phyloP scores from a whole-genome alignment of 2,113 vertebrate species.

The Anoplopoma fimbria region DNA sequence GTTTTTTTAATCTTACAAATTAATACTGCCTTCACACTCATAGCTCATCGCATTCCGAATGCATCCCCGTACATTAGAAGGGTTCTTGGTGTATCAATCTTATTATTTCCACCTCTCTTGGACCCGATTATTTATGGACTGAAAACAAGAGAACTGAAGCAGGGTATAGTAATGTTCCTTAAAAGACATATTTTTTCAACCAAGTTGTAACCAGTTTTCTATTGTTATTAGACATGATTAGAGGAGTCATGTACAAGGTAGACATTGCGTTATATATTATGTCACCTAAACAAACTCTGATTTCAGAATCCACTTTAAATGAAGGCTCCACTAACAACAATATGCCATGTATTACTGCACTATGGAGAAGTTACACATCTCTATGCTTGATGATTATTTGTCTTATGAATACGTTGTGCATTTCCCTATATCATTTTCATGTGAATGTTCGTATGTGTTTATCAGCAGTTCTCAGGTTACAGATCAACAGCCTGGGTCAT shows the following conservation, averaged over 20 bases:
- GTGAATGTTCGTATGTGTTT: background rate
- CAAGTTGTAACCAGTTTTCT: conserved; percentile 6
- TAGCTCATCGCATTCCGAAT: conserved; percentile 57
- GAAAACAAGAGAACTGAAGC: conserved; percentile 68
- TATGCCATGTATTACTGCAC: background rate
- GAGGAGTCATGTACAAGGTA: background rate
- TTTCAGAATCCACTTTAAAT: background rate
- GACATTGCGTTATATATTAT: background rate
- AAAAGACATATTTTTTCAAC: conserved; percentile 12
- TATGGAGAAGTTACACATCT: background rate
- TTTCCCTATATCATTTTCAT: background rate
- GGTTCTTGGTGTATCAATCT: conserved; percentile 60
- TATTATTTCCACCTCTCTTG: conserved; percentile 74
- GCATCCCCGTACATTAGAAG: conserved; percentile 54
- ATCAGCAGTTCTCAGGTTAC: background rate
- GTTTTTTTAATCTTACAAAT: conserved; percentile 71
- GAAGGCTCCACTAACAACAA: background rate
- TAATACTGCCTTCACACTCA: conserved; percentile 41
- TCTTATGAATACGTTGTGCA: background rate
- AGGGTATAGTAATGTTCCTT: conserved; percentile 35
- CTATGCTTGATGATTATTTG: background rate
- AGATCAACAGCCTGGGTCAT: background rate
- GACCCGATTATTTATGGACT: conserved; percentile 78
- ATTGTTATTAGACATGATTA: no score
- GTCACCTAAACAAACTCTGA: background rate